Evolutionary conservation across 1,140 invertebrate genomes (phyloP), one percentile per base, ranked within the genome.

Genomic region (Heliconius nattereri): DNA sequence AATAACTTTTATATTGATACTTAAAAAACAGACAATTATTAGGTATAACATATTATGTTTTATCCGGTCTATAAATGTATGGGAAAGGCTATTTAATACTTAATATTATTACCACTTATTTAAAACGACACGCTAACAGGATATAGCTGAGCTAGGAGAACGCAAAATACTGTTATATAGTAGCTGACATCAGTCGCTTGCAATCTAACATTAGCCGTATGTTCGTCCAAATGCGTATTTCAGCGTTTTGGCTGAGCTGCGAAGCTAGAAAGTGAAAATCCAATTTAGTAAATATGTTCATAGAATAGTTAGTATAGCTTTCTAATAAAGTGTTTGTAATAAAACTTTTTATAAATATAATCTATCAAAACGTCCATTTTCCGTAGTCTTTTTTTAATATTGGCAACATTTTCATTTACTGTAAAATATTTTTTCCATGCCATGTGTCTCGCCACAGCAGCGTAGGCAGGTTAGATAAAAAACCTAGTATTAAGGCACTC

Each of bases 131-230:
- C 26, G n/a, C 26, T 66, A 66, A 66, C 60, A 66, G 60, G 60
- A 66, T 66, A 66, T 66, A 66, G 2, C 60, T 66, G 23, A 66
- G 5, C 60, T 13, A 26, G 23, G 32, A 29, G 74, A 71, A 37
- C 16, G 76, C 54, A 73, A 76, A 73, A 71, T 71, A 40, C 71
- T 82, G 80, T 78, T 79, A 84, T 81, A 81, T 73, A 70, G 82
- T 79, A 71, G 82, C 81, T 85, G 85, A 87, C 87, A 88, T 87
- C 84, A 87, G 75, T 81, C 80, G 80, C 81, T 81, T 85, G 81
- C 84, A 88, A 70, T 85, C 87, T 89, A 89, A 86, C 87, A 87
- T 87, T 89, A 89, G 87, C 83, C 76, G 81, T 84, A 86, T 85
- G 84, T 83, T 84, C 80, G 77, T 81, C 81, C 79, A 86, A 85